Evolutionary conservation across 2,113 vertebrate species (phyloP).

Genomic region (Nipponia nippon): DNA sequence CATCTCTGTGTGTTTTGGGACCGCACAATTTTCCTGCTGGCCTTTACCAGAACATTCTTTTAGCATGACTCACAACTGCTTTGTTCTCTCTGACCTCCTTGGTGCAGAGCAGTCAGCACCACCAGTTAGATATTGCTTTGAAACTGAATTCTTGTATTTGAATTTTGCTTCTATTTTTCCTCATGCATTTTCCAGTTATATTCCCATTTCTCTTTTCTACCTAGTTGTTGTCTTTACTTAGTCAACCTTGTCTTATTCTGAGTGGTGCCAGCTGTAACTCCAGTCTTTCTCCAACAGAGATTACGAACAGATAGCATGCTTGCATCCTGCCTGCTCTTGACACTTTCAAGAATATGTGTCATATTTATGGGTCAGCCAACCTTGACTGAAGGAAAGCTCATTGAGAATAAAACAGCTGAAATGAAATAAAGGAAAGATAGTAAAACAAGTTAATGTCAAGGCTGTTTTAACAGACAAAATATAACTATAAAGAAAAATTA

Average conservation of each 20-base stretch:
- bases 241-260: not conserved
- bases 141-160: not conserved
- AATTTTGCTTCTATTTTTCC: not conserved
- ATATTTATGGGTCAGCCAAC: not conserved
- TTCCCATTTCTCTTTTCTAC: not conserved
- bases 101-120: not conserved
- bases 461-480: not conserved
- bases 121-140: not conserved
- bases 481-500: not conserved
- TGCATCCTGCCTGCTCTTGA: not conserved
- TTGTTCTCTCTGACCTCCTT: not conserved
- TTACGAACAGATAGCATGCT: not conserved
- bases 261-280: not conserved
- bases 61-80: not conserved
- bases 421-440: not conserved
- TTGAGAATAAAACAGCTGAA: not conserved
- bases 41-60: not conserved
- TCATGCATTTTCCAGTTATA: not conserved
- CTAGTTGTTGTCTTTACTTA: not conserved
- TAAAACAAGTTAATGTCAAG: not conserved
- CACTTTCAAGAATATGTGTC: not conserved
- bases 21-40: not conserved
- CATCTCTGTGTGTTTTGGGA: not conserved
- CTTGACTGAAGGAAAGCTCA: not conserved
- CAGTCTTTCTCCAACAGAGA: not conserved